Evolutionary conservation across 2,888 invertebrate species (phyloP).

Genomic region (Ormyrus rosae): DNA sequence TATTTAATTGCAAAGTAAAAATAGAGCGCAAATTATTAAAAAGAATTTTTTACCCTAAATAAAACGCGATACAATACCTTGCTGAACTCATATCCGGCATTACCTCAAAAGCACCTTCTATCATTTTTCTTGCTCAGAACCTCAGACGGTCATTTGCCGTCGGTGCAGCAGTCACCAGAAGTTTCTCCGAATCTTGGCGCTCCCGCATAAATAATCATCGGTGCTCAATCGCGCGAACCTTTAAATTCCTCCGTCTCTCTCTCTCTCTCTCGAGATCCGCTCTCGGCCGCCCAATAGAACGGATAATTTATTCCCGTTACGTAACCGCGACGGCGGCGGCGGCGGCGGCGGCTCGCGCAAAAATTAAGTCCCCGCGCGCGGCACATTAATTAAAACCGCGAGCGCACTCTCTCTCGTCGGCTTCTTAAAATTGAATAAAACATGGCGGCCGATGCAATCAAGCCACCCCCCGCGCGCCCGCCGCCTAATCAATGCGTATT

Average conservation of each 20-base stretch:
- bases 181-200: too few relatives aligned
- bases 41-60: too few relatives aligned
- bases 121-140: too few relatives aligned
- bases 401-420: not conserved
- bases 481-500: conserved; percentile 40
- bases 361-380: conserved; percentile 35
- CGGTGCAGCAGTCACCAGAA: too few relatives aligned
- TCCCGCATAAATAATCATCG: conserved; percentile 3
- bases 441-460: conserved; percentile 44
- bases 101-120: too few relatives aligned
- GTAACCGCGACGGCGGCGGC: not conserved
- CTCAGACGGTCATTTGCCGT: too few relatives aligned
- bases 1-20: too few relatives aligned
- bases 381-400: conserved; percentile 45
- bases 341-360: conserved; percentile 11
- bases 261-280: not conserved
- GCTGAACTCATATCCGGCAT: too few relatives aligned
- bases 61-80: too few relatives aligned
- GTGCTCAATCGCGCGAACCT: not conserved
- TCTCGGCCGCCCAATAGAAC: conserved; percentile 32
- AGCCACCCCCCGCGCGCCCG: not conserved
- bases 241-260: not conserved
- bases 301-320: conserved; percentile 43
- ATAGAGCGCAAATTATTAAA: too few relatives aligned
- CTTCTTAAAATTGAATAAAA: conserved; percentile 53